Conservation (phyloP, 2,113 vertebrate genomes). For the Tringa solitaria region DNA sequence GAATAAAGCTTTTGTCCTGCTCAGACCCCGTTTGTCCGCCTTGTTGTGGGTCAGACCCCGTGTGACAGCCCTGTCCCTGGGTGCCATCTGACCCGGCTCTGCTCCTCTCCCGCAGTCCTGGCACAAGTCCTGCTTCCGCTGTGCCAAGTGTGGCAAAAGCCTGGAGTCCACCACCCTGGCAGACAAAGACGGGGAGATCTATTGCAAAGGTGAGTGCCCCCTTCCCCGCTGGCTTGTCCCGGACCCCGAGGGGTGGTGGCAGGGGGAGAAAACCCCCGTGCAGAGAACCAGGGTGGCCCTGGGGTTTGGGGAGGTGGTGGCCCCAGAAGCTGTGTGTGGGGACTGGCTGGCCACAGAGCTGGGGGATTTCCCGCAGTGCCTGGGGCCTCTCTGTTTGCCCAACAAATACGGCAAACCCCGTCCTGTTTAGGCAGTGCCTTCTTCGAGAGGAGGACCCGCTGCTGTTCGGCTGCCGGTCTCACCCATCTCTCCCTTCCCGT, state of each 20-base stretch:
- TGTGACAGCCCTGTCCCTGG: neutral
- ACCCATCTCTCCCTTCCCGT: neutral
- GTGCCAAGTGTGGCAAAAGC: constrained; percentile 89
- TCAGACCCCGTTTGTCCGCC: neutral
- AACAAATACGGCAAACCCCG: neutral
- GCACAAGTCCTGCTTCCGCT: constrained; percentile 95
- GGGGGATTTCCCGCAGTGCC: neutral
- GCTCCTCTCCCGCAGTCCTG: constrained; percentile 79
- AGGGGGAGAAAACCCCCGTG: neutral
- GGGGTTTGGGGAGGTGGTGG: neutral
- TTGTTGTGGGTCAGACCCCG: neutral
- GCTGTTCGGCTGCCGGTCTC: neutral
- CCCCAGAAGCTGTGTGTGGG: neutral
- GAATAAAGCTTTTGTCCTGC: neutral
- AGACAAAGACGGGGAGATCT: constrained; percentile 94
- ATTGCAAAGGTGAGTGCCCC: constrained; percentile 86
- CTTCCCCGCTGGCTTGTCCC: neutral
- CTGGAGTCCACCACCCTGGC: constrained; percentile 93
- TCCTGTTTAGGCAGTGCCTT: neutral
- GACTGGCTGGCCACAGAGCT: neutral
- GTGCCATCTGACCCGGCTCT: neutral
- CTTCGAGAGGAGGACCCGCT: rapidly evolving
- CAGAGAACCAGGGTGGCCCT: neutral
- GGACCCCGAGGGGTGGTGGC: too few species aligned
- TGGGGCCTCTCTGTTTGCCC: neutral